Conservation (phyloP, 1,140 invertebrate species). For the Drosophila malerkotliana region DNA sequence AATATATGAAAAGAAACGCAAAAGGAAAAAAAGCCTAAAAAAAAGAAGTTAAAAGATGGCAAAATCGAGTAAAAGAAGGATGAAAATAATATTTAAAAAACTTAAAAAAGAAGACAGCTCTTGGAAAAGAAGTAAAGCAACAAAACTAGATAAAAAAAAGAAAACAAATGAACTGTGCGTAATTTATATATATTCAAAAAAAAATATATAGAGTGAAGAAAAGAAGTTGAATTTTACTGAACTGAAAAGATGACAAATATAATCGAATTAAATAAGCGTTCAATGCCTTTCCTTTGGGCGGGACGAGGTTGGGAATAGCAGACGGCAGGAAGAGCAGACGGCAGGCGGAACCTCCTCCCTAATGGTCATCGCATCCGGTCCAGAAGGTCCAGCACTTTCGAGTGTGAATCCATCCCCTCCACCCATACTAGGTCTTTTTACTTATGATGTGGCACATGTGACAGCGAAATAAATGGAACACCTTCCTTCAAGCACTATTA, state of each 20-base stretch:
- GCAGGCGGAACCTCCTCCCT: neutral
- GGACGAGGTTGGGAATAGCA: slow-evolving; percentile 49
- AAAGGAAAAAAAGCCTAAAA: slow-evolving; percentile 55
- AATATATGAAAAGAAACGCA: slow-evolving; percentile 50
- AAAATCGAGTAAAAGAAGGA: slow-evolving; percentile 57
- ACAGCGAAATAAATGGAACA: slow-evolving; percentile 30
- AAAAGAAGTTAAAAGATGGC: slow-evolving; percentile 64
- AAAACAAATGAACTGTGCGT: slow-evolving; percentile 33
- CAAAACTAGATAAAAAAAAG: slow-evolving; percentile 57
- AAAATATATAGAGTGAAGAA: slow-evolving; percentile 69
- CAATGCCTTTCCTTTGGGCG: slow-evolving; percentile 76
- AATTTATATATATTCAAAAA: slow-evolving; percentile 72
- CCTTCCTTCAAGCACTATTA: slow-evolving; percentile 68
- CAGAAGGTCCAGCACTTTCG: neutral
- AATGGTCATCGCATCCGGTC: neutral
- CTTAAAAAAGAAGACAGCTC: slow-evolving; percentile 51
- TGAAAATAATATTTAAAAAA: slow-evolving; percentile 47
- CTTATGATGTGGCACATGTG: slow-evolving; percentile 6
- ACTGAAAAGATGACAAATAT: slow-evolving; percentile 72
- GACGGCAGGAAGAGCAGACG: neutral
- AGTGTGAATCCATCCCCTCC: neutral
- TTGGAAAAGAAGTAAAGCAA: slow-evolving; percentile 57
- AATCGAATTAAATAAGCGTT: slow-evolving; percentile 73
- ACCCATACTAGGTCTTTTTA: slow-evolving; percentile 1
- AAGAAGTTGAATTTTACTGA: slow-evolving; percentile 70